Base-by-base conservation (phyloP, 1,140 invertebrate genomes). In the Eufriesea mexicana region DNA sequence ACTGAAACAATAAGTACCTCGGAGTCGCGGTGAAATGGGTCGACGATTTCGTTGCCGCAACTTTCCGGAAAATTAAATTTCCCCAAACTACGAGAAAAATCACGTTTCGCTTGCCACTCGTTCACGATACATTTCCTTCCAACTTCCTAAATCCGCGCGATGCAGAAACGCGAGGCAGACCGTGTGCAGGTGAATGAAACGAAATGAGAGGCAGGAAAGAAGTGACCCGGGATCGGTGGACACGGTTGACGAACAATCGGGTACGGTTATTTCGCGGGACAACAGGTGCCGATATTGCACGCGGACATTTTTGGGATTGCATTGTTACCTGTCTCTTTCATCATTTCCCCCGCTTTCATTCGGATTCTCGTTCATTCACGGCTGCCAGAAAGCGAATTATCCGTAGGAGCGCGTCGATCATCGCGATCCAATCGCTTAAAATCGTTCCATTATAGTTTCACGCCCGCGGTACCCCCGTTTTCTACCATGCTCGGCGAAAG, bases 271-370 rank as follows among this genome's bases (percentile, higher is more conserved):
- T 79, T 67, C 54, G 51, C 8, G 35, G 68, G 59, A 80, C 70
- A 84, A 80, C 77, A 80, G 82, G 70, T 80, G 77, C 61, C 82
- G 51, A 64, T 84, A 73, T 79, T 73, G 59, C 67, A 59, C 54
- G 59, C 25, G 68, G 51, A 67, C 66, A 77, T 83, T 80, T 80
- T 71, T 28, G 9, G 23, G n/a, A 67, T 66, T 54, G 70, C 68
- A 42, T 59, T 51, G 81, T 79, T 25, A 73, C 51, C 54, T 42
- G 42, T 5, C 55, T 59, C 18, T 72, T 79, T 35, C 67, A 54
- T 57, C 54, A 55, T 35, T 35, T n/a, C 14, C 9, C 0, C 6
- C 51, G 20, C 8, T 47, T 54, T n/a, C 28, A 20, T 16, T 1
- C 51, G 2, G 2, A 14, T 23, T 42, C 18, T 20, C 6, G 14